These are phyloP conservation scores for Nemurella pictetii DNA, from an alignment of 2,888 invertebrate genomes.

Conservation along the genomic window DNA sequence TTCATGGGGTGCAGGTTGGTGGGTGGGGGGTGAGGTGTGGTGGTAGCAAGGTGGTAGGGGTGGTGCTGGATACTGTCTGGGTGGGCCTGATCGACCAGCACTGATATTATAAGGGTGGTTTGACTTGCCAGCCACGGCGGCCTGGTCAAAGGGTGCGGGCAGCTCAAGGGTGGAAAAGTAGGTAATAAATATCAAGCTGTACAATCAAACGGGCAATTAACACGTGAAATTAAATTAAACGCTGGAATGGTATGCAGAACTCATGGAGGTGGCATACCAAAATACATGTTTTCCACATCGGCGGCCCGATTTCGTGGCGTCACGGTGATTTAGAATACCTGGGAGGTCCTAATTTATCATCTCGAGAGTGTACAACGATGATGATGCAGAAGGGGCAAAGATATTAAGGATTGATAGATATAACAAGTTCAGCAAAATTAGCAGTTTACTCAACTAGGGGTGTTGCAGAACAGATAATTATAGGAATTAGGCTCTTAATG, in stretches of 20 bases:
- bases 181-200: background rate
- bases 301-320: background rate
- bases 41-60: slow-evolving; percentile 4
- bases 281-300: background rate
- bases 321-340: background rate
- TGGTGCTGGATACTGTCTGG: slow-evolving; percentile 32
- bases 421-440: slow-evolving; percentile 31
- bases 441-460: slow-evolving; percentile 32
- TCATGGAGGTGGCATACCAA: background rate
- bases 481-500: slow-evolving; percentile 31
- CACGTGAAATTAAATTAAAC: background rate
- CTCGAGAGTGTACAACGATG: slow-evolving; percentile 15
- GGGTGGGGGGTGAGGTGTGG: background rate
- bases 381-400: slow-evolving; percentile 1
- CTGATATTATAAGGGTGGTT: background rate
- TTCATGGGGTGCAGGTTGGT: background rate
- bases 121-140: background rate
- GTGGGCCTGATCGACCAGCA: slow-evolving; percentile 26
- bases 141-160: slow-evolving; percentile 13
- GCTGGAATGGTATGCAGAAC: background rate
- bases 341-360: background rate
- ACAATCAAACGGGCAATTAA: background rate
- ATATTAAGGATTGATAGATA: slow-evolving; percentile 30
- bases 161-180: background rate
- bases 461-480: slow-evolving; percentile 30